phyloP scores from a whole-genome alignment of 2,888 invertebrate species.

The Temnothorax unifasciatus region DNA sequence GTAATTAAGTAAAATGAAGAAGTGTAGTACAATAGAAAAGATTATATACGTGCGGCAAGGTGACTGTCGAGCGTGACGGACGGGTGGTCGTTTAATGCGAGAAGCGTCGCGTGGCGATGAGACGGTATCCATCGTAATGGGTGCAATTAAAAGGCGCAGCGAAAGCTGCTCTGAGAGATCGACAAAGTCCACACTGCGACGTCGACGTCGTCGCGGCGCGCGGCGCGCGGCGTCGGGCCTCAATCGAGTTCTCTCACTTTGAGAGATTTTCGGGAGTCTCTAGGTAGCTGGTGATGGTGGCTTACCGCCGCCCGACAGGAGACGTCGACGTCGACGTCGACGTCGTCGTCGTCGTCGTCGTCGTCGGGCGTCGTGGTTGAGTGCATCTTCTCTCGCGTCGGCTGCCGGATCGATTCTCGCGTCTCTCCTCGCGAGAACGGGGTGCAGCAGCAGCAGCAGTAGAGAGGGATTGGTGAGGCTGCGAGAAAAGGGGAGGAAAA shows the following conservation, averaged over 20 bases:
- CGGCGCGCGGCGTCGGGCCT: conserved; percentile 48
- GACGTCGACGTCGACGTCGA: conserved; percentile 37
- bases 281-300: conserved; percentile 15
- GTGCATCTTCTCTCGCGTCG: conserved; percentile 54
- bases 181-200: conserved; percentile 73
- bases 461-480: neutral
- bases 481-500: conserved; percentile 7
- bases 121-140: conserved; percentile 77
- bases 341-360: conserved; percentile 45
- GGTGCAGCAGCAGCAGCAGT: neutral
- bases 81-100: conserved; percentile 29
- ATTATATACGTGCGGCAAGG: neutral
- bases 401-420: conserved; percentile 70
- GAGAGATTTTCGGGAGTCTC: conserved; percentile 73
- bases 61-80: conserved; percentile 1
- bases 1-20: conserved; percentile 7
- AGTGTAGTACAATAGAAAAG: neutral
- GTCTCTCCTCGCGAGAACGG: conserved; percentile 62
- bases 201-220: conserved; percentile 17
- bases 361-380: conserved; percentile 55
- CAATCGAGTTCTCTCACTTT: conserved; percentile 78
- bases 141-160: conserved; percentile 84
- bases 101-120: conserved; percentile 28
- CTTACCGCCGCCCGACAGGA: conserved; percentile 36
- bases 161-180: conserved; percentile 66